Evolutionary conservation across 2,113 vertebrate genomes (phyloP).

Genomic region (Tenebrosternarchus preto): DNA sequence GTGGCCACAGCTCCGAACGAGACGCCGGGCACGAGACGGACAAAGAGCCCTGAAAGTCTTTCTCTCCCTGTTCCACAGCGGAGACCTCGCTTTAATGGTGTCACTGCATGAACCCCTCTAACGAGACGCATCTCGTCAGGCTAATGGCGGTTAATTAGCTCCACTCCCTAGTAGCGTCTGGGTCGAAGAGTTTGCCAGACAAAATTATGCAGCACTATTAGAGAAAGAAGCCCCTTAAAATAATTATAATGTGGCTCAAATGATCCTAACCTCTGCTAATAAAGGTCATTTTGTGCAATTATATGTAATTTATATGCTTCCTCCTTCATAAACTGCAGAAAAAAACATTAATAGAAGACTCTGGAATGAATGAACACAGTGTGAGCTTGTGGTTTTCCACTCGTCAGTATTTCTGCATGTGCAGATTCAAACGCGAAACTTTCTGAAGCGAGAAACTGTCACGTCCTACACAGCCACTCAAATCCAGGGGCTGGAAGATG

Average conservation of each 20-base stretch:
- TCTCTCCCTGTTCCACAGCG: slow-evolving; percentile 48
- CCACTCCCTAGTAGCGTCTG: slow-evolving; percentile 27
- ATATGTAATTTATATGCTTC: neutral
- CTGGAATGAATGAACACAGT: neutral
- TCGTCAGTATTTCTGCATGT: neutral
- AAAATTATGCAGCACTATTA: slow-evolving; percentile 13
- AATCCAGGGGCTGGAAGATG: neutral
- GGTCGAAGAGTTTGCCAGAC: slow-evolving; percentile 18
- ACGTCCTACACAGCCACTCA: neutral
- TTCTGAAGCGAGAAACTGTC: neutral
- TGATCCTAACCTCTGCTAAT: slow-evolving; percentile 14
- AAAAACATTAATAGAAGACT: neutral
- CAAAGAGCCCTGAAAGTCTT: slow-evolving; percentile 66
- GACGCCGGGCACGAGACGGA: slow-evolving; percentile 59
- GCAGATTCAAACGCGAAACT: too few species aligned
- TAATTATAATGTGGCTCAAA: slow-evolving; percentile 14
- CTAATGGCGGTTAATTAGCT: slow-evolving; percentile 67
- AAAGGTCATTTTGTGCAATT: slow-evolving; percentile 6
- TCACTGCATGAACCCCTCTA: slow-evolving; percentile 57
- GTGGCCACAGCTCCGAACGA: slow-evolving; percentile 63
- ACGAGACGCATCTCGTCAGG: slow-evolving; percentile 69
- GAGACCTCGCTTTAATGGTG: slow-evolving; percentile 61
- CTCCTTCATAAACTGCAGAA: neutral
- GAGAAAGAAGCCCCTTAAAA: slow-evolving; percentile 32
- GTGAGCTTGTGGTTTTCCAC: neutral